phyloP scores from a whole-genome alignment of 2,888 invertebrate genomes.

The Anoncus sp. region DNA sequence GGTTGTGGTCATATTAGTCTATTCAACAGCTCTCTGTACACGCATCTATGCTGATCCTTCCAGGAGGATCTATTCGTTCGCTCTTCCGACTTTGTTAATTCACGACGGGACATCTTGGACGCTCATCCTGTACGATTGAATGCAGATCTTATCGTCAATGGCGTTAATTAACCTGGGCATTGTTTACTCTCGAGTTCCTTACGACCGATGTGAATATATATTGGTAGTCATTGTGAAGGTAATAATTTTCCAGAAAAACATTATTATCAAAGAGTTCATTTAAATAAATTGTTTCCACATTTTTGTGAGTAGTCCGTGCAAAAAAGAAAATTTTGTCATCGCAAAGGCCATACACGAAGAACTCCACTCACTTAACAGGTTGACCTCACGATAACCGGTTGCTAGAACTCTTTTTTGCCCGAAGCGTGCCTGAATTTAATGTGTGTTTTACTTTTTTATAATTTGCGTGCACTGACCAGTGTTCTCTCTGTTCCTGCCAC shows the following conservation, averaged over 20 bases:
- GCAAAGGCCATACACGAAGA: conserved; percentile 22
- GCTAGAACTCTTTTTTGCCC: conserved; percentile 42
- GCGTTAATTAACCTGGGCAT: not conserved
- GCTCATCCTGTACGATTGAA: not conserved
- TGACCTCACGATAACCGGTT: conserved; percentile 12
- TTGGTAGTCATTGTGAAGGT: too few relatives aligned
- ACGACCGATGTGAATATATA: not conserved
- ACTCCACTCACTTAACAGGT: conserved; percentile 13
- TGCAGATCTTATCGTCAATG: not conserved
- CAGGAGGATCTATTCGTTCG: conserved; percentile 14
- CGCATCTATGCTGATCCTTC: conserved; percentile 46
- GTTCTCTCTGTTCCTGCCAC: conserved; percentile 34
- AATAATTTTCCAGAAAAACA: too few relatives aligned
- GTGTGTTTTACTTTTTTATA: conserved; percentile 45
- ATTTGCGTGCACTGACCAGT: conserved; percentile 20
- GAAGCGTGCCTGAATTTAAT: conserved; percentile 58
- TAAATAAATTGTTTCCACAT: not conserved
- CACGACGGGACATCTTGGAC: conserved; percentile 13
- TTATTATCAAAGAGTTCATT: too few relatives aligned
- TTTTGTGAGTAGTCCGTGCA: not conserved
- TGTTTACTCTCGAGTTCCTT: not conserved
- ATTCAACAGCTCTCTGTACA: conserved; percentile 4
- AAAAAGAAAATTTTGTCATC: conserved; percentile 31
- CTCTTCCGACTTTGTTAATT: conserved; percentile 2
- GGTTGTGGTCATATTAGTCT: conserved; percentile 6